A percentile compares a stretch with the other conserved stretches of the same genome.
These are phyloP conservation scores for Porites australiensis DNA, from an alignment of 64 coral and sea anemone genomes.

Conservation along the genomic window DNA sequence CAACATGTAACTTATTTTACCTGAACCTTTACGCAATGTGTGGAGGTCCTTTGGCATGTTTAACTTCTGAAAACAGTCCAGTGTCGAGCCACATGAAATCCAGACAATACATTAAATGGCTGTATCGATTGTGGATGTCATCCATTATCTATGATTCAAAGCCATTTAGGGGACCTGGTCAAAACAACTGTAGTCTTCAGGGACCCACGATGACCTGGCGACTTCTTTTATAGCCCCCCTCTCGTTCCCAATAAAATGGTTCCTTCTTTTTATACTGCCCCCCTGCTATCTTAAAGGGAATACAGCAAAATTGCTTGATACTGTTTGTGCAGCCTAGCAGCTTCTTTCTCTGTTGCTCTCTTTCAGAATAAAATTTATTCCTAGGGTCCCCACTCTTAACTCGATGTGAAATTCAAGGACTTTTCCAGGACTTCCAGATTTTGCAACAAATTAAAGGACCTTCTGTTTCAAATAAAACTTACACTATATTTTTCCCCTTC, in stretches of 20 bases:
- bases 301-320: too few species aligned
- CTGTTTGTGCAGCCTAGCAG: too few species aligned
- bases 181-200: conserved; percentile 23
- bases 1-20: conserved; percentile 10
- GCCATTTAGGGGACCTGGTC: background rate
- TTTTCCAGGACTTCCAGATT: conserved; percentile 9
- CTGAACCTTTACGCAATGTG: conserved; percentile 41
- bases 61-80: conserved; percentile 31
- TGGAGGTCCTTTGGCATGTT: conserved; percentile 31
- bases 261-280: too few species aligned
- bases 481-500: conserved; percentile 16
- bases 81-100: conserved; percentile 21
- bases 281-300: too few species aligned
- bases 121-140: conserved; percentile 3
- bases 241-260: too few species aligned
- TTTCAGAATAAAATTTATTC: background rate
- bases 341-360: background rate
- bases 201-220: background rate
- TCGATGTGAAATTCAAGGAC: background rate
- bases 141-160: conserved; percentile 11
- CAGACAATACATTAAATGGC: conserved; percentile 7
- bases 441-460: background rate
- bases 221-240: too few species aligned
- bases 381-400: background rate
- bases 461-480: background rate